Base-by-base conservation (phyloP, 2,888 invertebrate genomes). In the Pseudococcus longispinus region DNA sequence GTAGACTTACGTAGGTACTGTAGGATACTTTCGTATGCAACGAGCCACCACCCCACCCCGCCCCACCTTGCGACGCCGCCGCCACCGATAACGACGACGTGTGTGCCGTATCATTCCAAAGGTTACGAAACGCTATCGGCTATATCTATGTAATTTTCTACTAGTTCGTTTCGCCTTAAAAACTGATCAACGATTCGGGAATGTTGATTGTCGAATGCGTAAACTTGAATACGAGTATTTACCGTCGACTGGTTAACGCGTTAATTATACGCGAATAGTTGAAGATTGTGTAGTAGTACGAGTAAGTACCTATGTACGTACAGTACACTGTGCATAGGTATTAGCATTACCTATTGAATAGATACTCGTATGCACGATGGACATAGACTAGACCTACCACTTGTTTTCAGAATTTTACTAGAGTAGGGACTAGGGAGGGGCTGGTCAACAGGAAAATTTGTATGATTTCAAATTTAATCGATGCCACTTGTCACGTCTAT, bases 111-210 rank as follows among this genome's bases (percentile, higher is more conserved):
- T 55, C 51, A 83, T 29, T 82, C 82, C 29, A 82, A 51, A 51
- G 83, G 83, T 83, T 83, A 55, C 83, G 55, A 83, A 83, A 83
- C 51, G 83, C 83, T 51, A 51, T 83, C 18, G 83, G 83, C 83
- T 83, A 51, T 83, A n/a, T n/a, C 51, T 51, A 51, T 51, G 83
- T 83, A 83, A 83, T 83, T 83, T 83, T 83, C 23, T 83, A 32
- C 82, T 83, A 4, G 29, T 83, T 83, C 13, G 51, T 23, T 55
- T 74, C 74, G 74, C 74, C 74, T 74, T 32, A 37, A 74, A 46
- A 55, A 83, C 83, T 83, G 37, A 46, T 74, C 74, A 74, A 46
- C 55, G 55, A 83, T 51, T 51, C 51, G 51, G 83, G 83, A 83
- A 46, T 83, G 51, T 83, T 29, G 83, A 83, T n/a, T 51, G 51